Percentiles rank a stretch among this genome's conserved stretches.
Evolutionary conservation across 2,888 invertebrate species (phyloP).

Genomic region (Amblyjoppa fuscipennis): DNA sequence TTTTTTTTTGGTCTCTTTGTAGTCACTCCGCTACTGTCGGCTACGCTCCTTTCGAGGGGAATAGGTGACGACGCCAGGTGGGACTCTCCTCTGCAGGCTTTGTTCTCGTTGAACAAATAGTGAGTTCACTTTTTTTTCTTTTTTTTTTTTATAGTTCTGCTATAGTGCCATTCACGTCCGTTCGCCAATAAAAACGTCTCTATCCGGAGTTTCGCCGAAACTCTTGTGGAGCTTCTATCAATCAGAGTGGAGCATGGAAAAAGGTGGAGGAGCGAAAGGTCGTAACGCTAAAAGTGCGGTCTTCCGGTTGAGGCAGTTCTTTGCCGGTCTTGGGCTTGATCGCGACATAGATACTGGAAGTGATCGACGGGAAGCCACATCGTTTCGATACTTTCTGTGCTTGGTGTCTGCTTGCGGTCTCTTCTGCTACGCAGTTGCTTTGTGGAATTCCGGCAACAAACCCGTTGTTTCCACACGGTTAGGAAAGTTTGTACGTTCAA

Average conservation of each 20-base stretch:
- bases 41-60: slow-evolving; percentile 37
- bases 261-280: not conserved
- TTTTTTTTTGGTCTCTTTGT: slow-evolving; percentile 15
- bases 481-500: not conserved
- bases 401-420: not conserved
- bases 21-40: slow-evolving; percentile 19
- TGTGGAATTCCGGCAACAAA: not conserved
- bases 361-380: not conserved
- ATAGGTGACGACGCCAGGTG: not conserved
- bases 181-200: slow-evolving; percentile 1
- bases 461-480: not conserved
- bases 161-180: not conserved
- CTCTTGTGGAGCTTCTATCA: slow-evolving; percentile 35
- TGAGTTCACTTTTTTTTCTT: slow-evolving; percentile 6
- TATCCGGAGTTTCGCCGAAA: not conserved
- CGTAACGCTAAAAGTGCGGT: slow-evolving; percentile 34
- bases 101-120: slow-evolving; percentile 43
- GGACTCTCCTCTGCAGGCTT: slow-evolving; percentile 15
- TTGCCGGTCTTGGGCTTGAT: slow-evolving; percentile 4
- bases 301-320: slow-evolving; percentile 44
- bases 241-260: not conserved
- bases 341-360: not conserved
- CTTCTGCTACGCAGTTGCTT: not conserved
- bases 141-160: not conserved
- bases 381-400: not conserved